A percentile compares a stretch with the other conserved stretches of the same genome.
Evolutionary conservation across 2,888 invertebrate species (phyloP).

Genomic region (Lasioglossum oenotherae): DNA sequence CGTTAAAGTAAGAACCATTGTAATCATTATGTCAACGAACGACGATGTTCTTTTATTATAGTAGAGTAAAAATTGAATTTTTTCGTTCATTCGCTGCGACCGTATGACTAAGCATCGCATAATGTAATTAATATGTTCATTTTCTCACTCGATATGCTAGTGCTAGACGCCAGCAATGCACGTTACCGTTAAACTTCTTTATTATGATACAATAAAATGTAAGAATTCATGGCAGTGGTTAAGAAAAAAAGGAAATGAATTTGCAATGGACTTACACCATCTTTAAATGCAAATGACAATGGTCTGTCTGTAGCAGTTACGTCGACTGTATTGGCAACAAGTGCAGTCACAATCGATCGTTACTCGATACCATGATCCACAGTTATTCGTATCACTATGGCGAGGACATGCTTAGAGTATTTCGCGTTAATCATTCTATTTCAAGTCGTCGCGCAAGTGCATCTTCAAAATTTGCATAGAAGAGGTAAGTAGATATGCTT

Average conservation of each 20-base stretch:
- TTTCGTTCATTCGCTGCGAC: too few relatives aligned
- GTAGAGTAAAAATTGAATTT: too few relatives aligned
- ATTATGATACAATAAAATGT: not conserved
- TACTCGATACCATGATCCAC: conserved; percentile 13
- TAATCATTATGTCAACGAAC: not conserved
- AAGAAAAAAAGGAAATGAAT: not conserved
- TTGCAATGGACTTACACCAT: not conserved
- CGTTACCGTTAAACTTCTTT: not conserved
- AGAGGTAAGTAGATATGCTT: conserved; percentile 33
- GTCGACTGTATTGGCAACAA: conserved; percentile 39
- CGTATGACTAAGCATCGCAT: too few relatives aligned
- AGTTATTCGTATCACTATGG: conserved; percentile 43
- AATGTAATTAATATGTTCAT: too few relatives aligned
- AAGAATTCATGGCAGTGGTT: not conserved
- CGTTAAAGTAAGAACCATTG: not conserved
- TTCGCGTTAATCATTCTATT: conserved; percentile 32
- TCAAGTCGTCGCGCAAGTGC: not conserved
- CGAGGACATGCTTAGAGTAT: conserved; percentile 7
- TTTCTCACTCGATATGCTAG: too few relatives aligned
- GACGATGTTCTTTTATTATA: too few relatives aligned
- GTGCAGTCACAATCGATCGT: conserved; percentile 37
- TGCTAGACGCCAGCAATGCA: too few relatives aligned
- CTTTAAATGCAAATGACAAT: conserved; percentile 19
- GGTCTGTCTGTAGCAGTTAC: conserved; percentile 31
- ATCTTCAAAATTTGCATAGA: not conserved